Conservation (phyloP, 1,140 invertebrate species). For the Venustaconcha ellipsiformis region DNA sequence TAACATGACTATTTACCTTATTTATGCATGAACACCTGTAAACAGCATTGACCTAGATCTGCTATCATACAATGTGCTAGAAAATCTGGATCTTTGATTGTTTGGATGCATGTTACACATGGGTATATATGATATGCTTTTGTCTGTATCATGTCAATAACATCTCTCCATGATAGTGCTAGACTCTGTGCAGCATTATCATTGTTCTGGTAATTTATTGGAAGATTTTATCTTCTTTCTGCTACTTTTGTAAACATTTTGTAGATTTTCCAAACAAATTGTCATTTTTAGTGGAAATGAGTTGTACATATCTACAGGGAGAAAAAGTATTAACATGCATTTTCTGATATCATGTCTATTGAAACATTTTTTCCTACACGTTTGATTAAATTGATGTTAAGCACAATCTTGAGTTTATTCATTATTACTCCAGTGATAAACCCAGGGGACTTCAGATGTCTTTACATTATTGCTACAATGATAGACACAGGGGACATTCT, state of each 20-base stretch:
- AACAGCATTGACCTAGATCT: background rate
- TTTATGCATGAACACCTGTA: background rate
- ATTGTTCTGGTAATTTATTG: background rate
- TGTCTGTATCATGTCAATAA: background rate
- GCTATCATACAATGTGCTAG: background rate
- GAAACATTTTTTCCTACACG: too few species aligned
- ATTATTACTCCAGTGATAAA: too few species aligned
- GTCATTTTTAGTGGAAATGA: too few species aligned
- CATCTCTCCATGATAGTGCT: background rate
- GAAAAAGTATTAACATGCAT: too few species aligned
- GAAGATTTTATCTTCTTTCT: background rate
- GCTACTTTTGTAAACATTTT: conserved; percentile 4
- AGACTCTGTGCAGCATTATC: background rate
- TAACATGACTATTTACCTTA: background rate
- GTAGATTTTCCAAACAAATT: too few species aligned
- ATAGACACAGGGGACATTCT: too few species aligned
- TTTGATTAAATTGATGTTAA: too few species aligned
- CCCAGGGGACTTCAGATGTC: too few species aligned
- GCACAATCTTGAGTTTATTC: too few species aligned
- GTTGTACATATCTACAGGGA: too few species aligned
- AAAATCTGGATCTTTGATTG: background rate
- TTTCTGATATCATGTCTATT: too few species aligned
- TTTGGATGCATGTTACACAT: background rate
- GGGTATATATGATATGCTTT: background rate
- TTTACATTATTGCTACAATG: too few species aligned